These are phyloP conservation scores for Cebidichthys violaceus DNA, from an alignment of 2,113 vertebrate species.

Conservation along the genomic window DNA sequence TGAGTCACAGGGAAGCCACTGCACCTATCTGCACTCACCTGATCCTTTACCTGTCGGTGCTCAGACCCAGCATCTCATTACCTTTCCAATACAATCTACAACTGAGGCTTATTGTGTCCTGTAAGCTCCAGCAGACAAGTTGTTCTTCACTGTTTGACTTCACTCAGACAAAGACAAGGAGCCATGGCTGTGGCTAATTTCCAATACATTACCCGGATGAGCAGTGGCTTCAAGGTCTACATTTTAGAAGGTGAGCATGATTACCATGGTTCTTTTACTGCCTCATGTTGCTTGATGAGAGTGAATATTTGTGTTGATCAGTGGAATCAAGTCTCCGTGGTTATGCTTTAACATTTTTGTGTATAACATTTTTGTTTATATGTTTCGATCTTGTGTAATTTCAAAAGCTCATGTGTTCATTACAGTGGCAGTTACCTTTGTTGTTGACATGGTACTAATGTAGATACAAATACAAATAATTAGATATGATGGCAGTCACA, in stretches of 20 bases:
- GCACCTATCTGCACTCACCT: conserved; percentile 70
- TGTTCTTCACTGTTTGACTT: conserved; percentile 35
- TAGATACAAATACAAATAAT: conserved; percentile 3
- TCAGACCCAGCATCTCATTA: conserved; percentile 73
- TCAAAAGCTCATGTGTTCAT: background rate
- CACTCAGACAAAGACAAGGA: conserved; percentile 53
- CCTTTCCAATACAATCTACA: conserved; percentile 61
- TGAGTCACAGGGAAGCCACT: conserved; percentile 67
- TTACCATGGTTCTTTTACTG: background rate
- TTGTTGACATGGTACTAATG: conserved; percentile 2
- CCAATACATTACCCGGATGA: conserved; percentile 87
- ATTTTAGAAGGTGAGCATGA: conserved; percentile 83
- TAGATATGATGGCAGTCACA: conserved; percentile 5
- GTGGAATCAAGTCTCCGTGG: background rate
- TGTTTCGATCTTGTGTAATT: background rate
- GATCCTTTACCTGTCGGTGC: conserved; percentile 74
- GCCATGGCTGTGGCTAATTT: conserved; percentile 86
- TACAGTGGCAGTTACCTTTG: background rate
- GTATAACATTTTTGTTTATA: background rate
- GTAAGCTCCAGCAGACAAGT: conserved; percentile 52
- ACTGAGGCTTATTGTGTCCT: conserved; percentile 64
- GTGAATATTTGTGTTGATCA: background rate
- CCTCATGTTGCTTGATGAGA: background rate
- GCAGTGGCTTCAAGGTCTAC: conserved; percentile 88
- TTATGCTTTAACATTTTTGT: background rate